Percentiles rank a stretch among this genome's conserved stretches.
Evolutionary conservation across 2,888 invertebrate genomes (phyloP).

Genomic region (Trachelus iudaicus): DNA sequence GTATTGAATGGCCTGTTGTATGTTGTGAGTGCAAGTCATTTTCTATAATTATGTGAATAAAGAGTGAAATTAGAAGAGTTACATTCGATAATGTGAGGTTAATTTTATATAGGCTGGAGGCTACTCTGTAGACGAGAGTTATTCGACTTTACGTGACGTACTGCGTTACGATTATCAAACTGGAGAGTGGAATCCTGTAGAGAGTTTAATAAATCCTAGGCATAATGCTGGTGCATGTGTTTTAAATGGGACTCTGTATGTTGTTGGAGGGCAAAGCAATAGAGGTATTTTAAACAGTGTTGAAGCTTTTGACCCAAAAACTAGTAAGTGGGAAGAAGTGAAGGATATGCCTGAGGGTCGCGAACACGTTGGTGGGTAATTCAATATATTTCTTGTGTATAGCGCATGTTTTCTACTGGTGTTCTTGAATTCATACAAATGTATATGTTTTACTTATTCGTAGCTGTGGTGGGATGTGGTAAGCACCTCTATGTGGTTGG

Average conservation of each 20-base stretch:
- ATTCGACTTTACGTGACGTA: conserved; percentile 91
- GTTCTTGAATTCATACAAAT: not conserved
- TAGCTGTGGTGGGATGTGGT: conserved; percentile 85
- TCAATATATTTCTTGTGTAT: no score
- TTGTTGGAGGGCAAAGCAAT: conserved; percentile 96
- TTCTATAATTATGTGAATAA: no score
- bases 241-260: conserved; percentile 88
- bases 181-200: conserved; percentile 84
- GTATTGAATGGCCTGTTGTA: conserved; percentile 81
- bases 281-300: conserved; percentile 93
- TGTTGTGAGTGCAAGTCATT: conserved; percentile 70
- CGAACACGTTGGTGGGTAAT: conserved; percentile 83
- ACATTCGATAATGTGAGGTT: not conserved
- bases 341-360: conserved; percentile 89
- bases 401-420: not conserved
- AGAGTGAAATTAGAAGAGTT: no score
- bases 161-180: conserved; percentile 89
- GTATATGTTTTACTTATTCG: conserved; percentile 24
- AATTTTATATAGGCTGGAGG: conserved; percentile 78
- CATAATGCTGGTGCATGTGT: conserved; percentile 95
- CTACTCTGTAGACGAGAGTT: conserved; percentile 92
- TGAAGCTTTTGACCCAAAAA: conserved; percentile 86
- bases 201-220: conserved; percentile 90
- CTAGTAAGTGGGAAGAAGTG: conserved; percentile 82
- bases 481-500: conserved; percentile 92